Conservation (phyloP, 1,140 invertebrate genomes). For the Grapholita molesta region DNA sequence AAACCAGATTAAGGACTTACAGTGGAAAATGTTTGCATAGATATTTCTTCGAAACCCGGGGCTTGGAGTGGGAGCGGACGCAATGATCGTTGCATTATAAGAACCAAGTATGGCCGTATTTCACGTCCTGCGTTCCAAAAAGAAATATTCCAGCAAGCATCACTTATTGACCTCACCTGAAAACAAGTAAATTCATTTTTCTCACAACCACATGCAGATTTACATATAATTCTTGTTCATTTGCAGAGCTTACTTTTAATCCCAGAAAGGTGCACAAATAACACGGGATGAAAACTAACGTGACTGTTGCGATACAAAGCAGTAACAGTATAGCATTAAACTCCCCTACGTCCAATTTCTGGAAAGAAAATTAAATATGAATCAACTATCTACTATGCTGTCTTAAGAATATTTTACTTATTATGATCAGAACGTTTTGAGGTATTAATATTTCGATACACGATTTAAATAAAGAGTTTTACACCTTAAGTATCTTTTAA, state of each 20-base stretch:
- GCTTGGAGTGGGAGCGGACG: conserved; percentile 44
- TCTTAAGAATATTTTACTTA: background rate
- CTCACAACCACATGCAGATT: background rate
- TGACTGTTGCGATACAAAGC: conserved; percentile 36
- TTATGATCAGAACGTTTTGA: background rate
- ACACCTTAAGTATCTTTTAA: background rate
- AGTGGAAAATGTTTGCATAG: conserved; percentile 56
- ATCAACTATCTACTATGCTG: conserved; percentile 5
- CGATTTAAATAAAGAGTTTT: no score
- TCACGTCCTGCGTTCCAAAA: conserved; percentile 52
- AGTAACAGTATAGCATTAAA: conserved; percentile 43
- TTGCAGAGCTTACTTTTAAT: conserved; percentile 34
- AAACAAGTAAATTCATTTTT: background rate
- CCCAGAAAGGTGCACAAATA: conserved; percentile 47
- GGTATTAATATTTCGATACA: background rate
- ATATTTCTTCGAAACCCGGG: conserved; percentile 52
- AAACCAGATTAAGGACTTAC: conserved; percentile 41
- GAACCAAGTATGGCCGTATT: conserved; percentile 48
- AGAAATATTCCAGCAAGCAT: conserved; percentile 48
- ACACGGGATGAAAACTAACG: conserved; percentile 46
- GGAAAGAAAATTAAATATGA: conserved; percentile 27
- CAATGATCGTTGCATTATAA: conserved; percentile 54
- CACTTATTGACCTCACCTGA: conserved; percentile 47
- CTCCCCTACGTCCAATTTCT: conserved; percentile 50
- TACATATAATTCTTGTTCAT: background rate